phyloP scores from a whole-genome alignment of 37 sponge, comb jelly and placozoan species.

The Dysidea cf. avara region DNA sequence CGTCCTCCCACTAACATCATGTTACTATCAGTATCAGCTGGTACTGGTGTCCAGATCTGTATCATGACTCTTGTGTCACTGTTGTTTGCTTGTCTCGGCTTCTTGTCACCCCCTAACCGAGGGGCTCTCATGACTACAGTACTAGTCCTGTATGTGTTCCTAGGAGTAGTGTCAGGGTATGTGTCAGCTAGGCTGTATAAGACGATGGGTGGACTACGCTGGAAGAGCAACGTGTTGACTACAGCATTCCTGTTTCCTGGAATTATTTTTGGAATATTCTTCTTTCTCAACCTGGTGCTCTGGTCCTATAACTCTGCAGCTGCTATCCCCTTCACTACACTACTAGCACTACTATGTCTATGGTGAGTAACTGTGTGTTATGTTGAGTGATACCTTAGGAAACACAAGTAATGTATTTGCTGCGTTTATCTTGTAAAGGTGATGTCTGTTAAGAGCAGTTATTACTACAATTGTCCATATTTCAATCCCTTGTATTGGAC shows the following conservation, averaged over 20 bases:
- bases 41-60: constrained; percentile 84
- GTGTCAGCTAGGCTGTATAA: constrained; percentile 95
- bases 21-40: constrained; percentile 91
- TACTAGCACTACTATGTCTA: constrained; percentile 86
- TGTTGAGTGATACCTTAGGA: not conserved
- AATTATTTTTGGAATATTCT: constrained; percentile 80
- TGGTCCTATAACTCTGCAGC: constrained; percentile 91
- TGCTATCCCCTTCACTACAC: constrained; percentile 97
- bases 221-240: constrained; percentile 89
- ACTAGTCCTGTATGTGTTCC: constrained; percentile 91
- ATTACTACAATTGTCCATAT: no score
- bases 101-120: constrained; percentile 97
- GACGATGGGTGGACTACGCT: constrained; percentile 92
- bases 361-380: constrained; percentile 48
- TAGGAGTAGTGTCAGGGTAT: constrained; percentile 87
- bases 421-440: no score
- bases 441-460: no score
- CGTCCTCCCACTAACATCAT: constrained; percentile 87
- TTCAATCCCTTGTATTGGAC: no score
- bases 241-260: constrained; percentile 80
- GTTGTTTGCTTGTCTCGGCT: constrained; percentile 92
- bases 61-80: constrained; percentile 80
- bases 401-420: no score
- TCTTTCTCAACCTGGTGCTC: constrained; percentile 88
- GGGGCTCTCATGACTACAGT: constrained; percentile 92